A percentile compares a stretch with the other conserved stretches of the same genome.
These are phyloP conservation scores for Catamblyrhynchus diadema DNA, from an alignment of 2,797 vertebrate species.

Conservation along the genomic window DNA sequence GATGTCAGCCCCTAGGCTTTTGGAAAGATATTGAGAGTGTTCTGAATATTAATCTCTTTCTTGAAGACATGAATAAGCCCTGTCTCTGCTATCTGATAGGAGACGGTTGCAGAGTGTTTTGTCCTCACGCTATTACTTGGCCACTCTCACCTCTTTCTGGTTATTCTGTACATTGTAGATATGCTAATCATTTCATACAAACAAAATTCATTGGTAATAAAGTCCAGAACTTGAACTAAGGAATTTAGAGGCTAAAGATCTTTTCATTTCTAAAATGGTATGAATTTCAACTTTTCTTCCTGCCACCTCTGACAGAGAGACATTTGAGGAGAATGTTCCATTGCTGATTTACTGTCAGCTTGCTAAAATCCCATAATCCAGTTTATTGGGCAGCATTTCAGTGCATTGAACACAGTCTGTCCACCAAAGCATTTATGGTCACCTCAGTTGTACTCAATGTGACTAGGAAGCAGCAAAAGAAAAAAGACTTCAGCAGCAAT, in stretches of 20 bases:
- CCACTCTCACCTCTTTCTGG: background rate
- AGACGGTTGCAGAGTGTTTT: background rate
- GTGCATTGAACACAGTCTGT: background rate
- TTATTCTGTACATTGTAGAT: background rate
- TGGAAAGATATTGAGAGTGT: background rate
- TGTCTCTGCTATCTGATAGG: background rate
- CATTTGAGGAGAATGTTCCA: background rate
- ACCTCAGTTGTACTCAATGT: background rate
- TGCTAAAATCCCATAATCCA: background rate
- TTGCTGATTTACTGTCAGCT: background rate
- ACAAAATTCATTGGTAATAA: background rate
- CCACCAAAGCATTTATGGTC: background rate
- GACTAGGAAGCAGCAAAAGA: background rate
- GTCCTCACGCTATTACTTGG: background rate
- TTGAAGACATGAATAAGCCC: background rate
- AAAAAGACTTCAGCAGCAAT: background rate
- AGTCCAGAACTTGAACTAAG: background rate
- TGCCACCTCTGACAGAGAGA: background rate
- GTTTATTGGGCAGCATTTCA: background rate
- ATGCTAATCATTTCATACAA: background rate
- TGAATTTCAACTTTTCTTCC: background rate
- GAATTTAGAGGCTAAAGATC: background rate
- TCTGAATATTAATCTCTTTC: background rate
- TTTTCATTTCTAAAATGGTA: background rate
- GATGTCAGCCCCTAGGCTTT: slow-evolving; percentile 13